Evolutionary conservation across 2,113 vertebrate genomes (phyloP).

Genomic region (Cichladusa arquata): DNA sequence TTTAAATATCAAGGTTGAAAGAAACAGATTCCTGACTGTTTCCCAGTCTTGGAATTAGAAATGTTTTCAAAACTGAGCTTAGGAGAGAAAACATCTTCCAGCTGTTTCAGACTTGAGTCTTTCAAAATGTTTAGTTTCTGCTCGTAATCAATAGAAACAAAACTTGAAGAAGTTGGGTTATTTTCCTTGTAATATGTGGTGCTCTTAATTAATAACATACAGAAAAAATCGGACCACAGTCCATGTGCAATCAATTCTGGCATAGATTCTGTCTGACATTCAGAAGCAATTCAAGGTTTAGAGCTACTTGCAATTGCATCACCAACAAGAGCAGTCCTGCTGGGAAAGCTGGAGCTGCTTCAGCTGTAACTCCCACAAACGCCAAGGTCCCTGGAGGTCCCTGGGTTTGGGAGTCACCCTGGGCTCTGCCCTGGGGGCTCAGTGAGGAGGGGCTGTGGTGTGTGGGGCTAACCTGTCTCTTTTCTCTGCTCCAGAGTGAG

Average conservation of each 20-base stretch:
- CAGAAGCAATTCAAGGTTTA: background rate
- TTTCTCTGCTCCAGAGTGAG: background rate
- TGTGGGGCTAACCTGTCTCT: background rate
- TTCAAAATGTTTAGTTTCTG: background rate
- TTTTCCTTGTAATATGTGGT: background rate
- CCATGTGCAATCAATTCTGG: background rate
- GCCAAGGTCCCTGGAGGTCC: rapidly evolving
- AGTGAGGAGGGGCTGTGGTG: background rate
- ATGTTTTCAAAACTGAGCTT: background rate
- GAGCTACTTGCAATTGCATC: background rate
- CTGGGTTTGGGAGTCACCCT: background rate
- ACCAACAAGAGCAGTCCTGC: background rate
- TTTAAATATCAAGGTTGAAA: background rate
- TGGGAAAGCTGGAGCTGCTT: background rate
- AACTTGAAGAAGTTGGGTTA: background rate
- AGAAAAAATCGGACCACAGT: background rate
- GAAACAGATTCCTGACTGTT: background rate
- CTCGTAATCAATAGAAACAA: background rate
- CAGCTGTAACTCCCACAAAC: background rate
- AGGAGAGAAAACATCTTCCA: background rate
- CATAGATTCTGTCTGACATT: background rate
- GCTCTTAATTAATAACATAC: background rate
- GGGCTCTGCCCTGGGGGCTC: background rate
- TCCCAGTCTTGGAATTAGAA: background rate
- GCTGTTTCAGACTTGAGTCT: background rate